A percentile compares a stretch with the other conserved stretches of the same genome.
phyloP scores from a whole-genome alignment of 53 echinoderm and acorn worm species.

The Paracentrotus lividus region DNA sequence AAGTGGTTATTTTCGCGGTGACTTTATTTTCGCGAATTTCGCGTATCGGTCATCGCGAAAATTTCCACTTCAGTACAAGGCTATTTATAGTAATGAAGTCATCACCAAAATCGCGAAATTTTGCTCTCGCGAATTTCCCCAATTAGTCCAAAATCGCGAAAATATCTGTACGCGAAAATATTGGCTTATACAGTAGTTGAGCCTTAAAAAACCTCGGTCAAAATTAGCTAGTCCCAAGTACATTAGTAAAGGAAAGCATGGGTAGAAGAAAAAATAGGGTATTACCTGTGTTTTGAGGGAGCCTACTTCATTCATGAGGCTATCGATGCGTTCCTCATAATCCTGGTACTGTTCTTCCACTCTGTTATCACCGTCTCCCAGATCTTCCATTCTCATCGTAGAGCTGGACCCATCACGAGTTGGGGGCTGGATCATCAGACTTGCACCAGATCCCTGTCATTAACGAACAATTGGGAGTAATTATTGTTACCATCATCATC shows the following conservation, averaged over 20 bases:
- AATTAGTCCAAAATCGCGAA: no score
- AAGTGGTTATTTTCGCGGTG: no score
- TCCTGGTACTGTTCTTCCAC: constrained; percentile 69
- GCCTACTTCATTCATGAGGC: constrained; percentile 94
- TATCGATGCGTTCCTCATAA: constrained; percentile 95
- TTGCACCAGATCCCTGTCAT: constrained; percentile 76
- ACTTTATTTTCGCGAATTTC: no score
- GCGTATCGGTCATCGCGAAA: no score
- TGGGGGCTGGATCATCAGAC: constrained; percentile 82
- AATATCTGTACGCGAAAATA: no score
- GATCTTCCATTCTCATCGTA: constrained; percentile 91
- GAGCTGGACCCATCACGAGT: constrained; percentile 88
- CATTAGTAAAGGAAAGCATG: background rate
- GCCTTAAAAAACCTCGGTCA: no score
- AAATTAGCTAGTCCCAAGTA: no score
- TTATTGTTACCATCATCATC: background rate
- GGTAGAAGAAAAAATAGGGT: background rate
- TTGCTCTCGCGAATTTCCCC: no score
- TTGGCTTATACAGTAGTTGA: no score
- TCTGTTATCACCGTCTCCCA: constrained; percentile 72
- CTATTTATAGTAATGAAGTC: no score
- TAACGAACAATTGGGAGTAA: background rate
- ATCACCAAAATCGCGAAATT: no score
- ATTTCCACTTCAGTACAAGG: no score
- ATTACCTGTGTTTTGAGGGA: constrained; percentile 89